phyloP scores from a whole-genome alignment of 2,113 vertebrate species.

The Vidua chalybeata region DNA sequence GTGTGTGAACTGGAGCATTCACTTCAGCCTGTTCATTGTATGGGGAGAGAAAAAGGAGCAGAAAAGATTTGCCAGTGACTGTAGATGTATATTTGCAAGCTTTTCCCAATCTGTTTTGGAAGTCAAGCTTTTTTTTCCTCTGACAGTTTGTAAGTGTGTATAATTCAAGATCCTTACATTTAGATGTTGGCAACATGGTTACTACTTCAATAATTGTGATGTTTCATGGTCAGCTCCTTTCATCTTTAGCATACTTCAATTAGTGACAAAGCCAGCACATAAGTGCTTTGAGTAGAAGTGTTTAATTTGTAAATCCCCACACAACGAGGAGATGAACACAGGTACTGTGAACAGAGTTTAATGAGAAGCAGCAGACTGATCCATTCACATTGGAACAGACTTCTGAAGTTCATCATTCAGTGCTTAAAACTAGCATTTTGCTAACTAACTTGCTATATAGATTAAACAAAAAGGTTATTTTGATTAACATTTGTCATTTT shows the following conservation, averaged over 20 bases:
- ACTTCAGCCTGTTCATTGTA: not conserved
- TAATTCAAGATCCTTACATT: constrained; percentile 15
- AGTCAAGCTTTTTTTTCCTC: constrained; percentile 31
- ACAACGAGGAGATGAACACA: not conserved
- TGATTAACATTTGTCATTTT: constrained; percentile 15
- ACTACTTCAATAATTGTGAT: constrained; percentile 61
- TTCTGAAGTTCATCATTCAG: constrained; percentile 39
- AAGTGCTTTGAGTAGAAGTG: constrained; percentile 35
- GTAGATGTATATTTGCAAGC: not conserved
- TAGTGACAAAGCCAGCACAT: constrained; percentile 51
- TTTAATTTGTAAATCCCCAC: constrained; percentile 51
- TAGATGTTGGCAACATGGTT: constrained; percentile 35
- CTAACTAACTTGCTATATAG: not conserved
- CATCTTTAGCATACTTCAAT: constrained; percentile 69
- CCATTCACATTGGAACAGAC: constrained; percentile 2
- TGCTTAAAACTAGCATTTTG: constrained; percentile 29
- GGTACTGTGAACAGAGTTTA: constrained; percentile 35
- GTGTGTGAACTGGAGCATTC: not conserved
- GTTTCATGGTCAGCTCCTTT: constrained; percentile 69
- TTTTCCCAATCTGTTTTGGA: not conserved
- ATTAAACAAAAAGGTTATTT: constrained; percentile 45
- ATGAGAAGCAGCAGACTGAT: constrained; percentile 52
- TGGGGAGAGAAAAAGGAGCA: not conserved
- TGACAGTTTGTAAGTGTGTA: constrained; percentile 5
- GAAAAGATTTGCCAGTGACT: not conserved